Percentiles rank a stretch among this genome's conserved stretches.
Evolutionary conservation across 2,113 vertebrate species (phyloP).

Genomic region (Pterocles orientalis): DNA sequence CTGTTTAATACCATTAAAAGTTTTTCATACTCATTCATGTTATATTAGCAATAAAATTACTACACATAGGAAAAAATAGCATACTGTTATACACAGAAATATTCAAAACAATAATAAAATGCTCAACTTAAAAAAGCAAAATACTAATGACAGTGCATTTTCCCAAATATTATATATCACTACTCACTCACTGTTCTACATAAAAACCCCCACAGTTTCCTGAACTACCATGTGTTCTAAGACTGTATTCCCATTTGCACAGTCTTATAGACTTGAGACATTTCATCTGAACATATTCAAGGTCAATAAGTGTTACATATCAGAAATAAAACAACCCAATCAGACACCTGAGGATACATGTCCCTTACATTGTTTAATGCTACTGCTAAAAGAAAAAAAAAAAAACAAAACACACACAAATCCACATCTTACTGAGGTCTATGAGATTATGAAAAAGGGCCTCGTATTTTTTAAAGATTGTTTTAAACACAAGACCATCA

Average conservation of each 20-base stretch:
- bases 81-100: not conserved
- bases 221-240: not conserved
- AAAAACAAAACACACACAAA: not conserved
- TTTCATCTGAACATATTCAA: not conserved
- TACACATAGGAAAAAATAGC: not conserved
- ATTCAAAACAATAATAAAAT: not conserved
- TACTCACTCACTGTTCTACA: not conserved
- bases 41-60: not conserved
- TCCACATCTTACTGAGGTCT: not conserved
- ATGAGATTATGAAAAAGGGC: not conserved
- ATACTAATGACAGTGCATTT: not conserved
- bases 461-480: not conserved
- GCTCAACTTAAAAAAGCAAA: not conserved
- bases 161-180: not conserved
- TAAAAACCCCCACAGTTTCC: not conserved
- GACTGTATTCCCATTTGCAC: not conserved
- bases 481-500: not conserved
- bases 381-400: not conserved
- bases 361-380: not conserved
- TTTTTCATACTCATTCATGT: not conserved
- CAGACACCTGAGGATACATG: not conserved
- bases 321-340: not conserved
- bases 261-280: not conserved
- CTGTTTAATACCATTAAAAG: not conserved
- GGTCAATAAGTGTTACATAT: not conserved